These are phyloP conservation scores for Thalassophryne amazonica DNA, from an alignment of 2,797 vertebrate species.

Conservation along the genomic window DNA sequence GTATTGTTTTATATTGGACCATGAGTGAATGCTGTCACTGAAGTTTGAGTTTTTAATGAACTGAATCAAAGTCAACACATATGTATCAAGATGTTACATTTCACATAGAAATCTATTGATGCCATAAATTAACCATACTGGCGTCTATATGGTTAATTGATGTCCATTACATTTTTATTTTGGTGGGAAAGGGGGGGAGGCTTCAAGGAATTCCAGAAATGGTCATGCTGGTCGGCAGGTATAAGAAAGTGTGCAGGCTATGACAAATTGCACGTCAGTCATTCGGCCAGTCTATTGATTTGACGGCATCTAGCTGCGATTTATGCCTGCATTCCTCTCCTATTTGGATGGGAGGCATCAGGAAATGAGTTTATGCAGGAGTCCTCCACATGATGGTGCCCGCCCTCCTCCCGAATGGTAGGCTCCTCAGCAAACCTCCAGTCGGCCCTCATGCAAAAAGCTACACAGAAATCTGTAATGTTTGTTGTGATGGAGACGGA, in stretches of 20 bases:
- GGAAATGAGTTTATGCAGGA: conserved; percentile 69
- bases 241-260: conserved; percentile 31
- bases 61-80: background rate
- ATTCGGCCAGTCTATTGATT: conserved; percentile 70
- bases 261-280: conserved; percentile 70
- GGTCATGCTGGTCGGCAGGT: conserved; percentile 35
- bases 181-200: background rate
- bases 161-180: background rate
- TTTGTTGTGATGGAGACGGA: conserved; percentile 34
- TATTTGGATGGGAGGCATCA: conserved; percentile 71
- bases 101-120: background rate
- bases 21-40: background rate
- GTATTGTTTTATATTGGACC: no score
- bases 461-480: conserved; percentile 15
- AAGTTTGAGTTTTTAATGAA: background rate
- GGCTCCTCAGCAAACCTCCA: conserved; percentile 47
- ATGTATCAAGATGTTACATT: background rate
- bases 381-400: conserved; percentile 70
- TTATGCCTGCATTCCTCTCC: conserved; percentile 74
- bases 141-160: no score
- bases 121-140: background rate
- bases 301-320: conserved; percentile 60
- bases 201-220: conserved; percentile 14
- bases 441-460: conserved; percentile 28
- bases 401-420: no score